Evolutionary conservation across 2,113 vertebrate species (phyloP).

Genomic region (Anolis sagrei): DNA sequence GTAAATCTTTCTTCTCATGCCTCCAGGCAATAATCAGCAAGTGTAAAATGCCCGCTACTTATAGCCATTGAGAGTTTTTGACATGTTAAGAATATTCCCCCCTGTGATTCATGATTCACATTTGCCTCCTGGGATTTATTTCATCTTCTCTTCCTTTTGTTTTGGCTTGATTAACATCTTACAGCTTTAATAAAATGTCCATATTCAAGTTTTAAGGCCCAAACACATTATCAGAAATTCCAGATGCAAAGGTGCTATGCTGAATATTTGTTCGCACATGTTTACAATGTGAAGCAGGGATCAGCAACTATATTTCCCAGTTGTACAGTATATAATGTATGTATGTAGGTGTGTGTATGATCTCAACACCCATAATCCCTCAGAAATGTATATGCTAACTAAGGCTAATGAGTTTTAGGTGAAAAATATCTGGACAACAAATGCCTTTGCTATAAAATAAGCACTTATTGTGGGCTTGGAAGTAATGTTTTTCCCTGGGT

Average conservation of each 20-base stretch:
- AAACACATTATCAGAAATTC: not conserved
- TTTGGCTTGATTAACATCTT: not conserved
- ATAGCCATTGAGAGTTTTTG: not conserved
- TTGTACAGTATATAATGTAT: no score
- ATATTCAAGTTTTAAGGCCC: not conserved
- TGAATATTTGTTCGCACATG: not conserved
- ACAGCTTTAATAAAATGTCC: not conserved
- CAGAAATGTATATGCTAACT: no score
- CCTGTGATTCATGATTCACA: not conserved
- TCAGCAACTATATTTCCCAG: no score
- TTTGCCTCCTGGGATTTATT: constrained; percentile 5
- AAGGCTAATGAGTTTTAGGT: no score
- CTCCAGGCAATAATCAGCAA: not conserved
- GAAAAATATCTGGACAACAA: no score
- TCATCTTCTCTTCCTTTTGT: not conserved
- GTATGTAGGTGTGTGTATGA: no score
- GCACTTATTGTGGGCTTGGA: not conserved
- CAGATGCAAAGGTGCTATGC: not conserved
- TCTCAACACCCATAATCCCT: no score
- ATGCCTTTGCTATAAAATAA: not conserved
- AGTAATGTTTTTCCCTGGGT: not conserved
- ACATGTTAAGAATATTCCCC: not conserved
- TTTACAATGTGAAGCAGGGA: no score
- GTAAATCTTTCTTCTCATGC: not conserved
- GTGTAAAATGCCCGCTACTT: not conserved